Percentiles rank a stretch among this genome's conserved stretches.
These are phyloP conservation scores for Drosophila pseudotalamancana DNA, from an alignment of 2,888 invertebrate species.

Conservation along the genomic window DNA sequence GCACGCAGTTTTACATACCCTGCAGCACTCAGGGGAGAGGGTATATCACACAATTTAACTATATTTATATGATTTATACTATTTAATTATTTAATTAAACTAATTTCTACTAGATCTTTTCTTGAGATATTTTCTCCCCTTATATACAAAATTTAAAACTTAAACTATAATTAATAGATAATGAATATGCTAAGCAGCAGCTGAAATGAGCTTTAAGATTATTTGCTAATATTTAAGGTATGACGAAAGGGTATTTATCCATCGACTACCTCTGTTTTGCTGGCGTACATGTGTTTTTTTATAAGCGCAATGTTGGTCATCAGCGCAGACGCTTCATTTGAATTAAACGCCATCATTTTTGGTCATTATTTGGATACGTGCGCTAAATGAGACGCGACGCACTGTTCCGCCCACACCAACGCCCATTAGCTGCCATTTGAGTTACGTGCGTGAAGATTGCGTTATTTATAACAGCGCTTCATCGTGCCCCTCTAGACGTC, in stretches of 20 bases:
- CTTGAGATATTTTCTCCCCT: too few relatives aligned
- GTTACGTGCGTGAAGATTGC: slow-evolving; percentile 79
- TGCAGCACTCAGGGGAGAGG: not conserved
- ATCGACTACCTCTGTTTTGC: not conserved
- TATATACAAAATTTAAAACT: too few relatives aligned
- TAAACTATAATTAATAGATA: too few relatives aligned
- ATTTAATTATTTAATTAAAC: too few relatives aligned
- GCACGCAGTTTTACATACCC: slow-evolving; percentile 57
- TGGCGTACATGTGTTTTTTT: slow-evolving; percentile 14
- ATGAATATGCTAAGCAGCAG: too few relatives aligned
- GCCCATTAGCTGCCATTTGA: slow-evolving; percentile 71
- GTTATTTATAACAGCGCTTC: slow-evolving; percentile 71
- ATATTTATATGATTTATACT: too few relatives aligned
- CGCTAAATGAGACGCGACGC: slow-evolving; percentile 80
- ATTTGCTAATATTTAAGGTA: too few relatives aligned
- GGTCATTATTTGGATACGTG: slow-evolving; percentile 82
- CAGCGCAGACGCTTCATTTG: slow-evolving; percentile 58
- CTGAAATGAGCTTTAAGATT: too few relatives aligned
- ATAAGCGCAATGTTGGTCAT: slow-evolving; percentile 60
- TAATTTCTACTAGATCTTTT: too few relatives aligned
- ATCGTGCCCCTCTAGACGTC: not conserved
- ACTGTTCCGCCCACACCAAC: slow-evolving; percentile 8
- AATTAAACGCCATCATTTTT: slow-evolving; percentile 80
- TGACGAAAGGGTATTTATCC: slow-evolving; percentile 14
- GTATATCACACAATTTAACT: not conserved